Evolutionary conservation across 2,888 invertebrate species (phyloP).

Genomic region (Agrotis puta): DNA sequence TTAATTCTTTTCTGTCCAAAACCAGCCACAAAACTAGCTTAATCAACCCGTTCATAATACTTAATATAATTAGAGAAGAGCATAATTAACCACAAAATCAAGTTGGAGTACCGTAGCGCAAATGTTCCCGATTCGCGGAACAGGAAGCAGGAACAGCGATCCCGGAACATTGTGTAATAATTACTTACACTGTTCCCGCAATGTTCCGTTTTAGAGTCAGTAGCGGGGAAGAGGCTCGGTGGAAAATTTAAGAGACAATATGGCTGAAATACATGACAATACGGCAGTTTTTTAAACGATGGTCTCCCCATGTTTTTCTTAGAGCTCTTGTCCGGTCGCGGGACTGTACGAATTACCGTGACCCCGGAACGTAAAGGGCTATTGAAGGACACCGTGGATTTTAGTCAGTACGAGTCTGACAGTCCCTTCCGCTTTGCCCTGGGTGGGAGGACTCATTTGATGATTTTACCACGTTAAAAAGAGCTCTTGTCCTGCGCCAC

Average conservation of each 20-base stretch:
- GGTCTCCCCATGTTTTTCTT: no score
- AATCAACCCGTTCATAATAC: slow-evolving; percentile 8
- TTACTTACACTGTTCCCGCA: slow-evolving; percentile 43
- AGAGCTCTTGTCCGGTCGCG: no score
- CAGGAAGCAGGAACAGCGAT: slow-evolving; percentile 41
- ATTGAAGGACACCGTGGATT: no score
- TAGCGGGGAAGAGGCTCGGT: slow-evolving; percentile 6
- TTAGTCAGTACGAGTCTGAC: no score
- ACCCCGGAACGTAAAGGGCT: no score
- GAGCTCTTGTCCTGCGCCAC: no score
- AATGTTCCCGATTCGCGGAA: slow-evolving; percentile 33
- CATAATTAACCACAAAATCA: slow-evolving; percentile 24
- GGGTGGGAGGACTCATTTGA: no score
- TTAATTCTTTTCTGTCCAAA: not conserved
- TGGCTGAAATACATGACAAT: not conserved
- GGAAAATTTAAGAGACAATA: slow-evolving; percentile 32
- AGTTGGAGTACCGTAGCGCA: slow-evolving; percentile 25
- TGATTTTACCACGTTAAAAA: no score
- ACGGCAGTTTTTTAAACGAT: no score
- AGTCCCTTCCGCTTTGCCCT: no score
- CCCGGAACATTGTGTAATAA: slow-evolving; percentile 50
- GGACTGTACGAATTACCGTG: no score
- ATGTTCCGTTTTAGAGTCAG: slow-evolving; percentile 34
- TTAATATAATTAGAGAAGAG: slow-evolving; percentile 4
- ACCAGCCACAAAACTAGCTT: not conserved